These are phyloP conservation scores for Sphaerodactylus townsendi DNA, from an alignment of 2,113 vertebrate genomes.

Conservation along the genomic window DNA sequence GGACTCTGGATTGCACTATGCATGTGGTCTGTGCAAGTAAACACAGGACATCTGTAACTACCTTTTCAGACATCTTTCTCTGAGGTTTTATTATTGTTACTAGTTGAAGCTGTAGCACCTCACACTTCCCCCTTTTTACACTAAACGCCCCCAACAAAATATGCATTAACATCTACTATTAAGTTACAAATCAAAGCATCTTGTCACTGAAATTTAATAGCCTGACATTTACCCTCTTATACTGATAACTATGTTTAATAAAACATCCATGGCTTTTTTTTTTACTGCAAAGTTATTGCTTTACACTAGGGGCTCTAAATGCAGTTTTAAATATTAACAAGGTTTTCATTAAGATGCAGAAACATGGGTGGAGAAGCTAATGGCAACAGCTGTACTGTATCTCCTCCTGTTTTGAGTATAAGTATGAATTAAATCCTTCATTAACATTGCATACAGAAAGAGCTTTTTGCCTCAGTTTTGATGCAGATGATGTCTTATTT, in stretches of 20 bases:
- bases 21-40: no score
- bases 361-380: constrained; percentile 44
- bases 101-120: no score
- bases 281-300: constrained; percentile 27
- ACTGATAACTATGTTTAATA: constrained; percentile 65
- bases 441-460: constrained; percentile 62
- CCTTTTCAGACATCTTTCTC: no score
- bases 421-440: constrained; percentile 70
- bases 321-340: constrained; percentile 72
- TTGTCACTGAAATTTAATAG: constrained; percentile 45
- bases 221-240: constrained; percentile 52
- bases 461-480: rapidly evolving
- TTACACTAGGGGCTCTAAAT: constrained; percentile 55
- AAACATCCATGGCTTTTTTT: constrained; percentile 52
- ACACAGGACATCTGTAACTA: no score
- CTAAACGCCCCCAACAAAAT: constrained; percentile 7
- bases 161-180: constrained; percentile 41
- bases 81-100: no score
- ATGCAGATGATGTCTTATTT: constrained; percentile 24
- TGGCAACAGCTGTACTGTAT: constrained; percentile 56
- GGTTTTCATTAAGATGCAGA: constrained; percentile 69
- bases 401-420: constrained; percentile 60
- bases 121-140: neutral
- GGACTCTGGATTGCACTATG: no score
- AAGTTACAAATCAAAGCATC: constrained; percentile 44